Evolutionary conservation across 2,113 vertebrate genomes (phyloP), one percentile per base, ranked within the genome.

Genomic region (Melanotaenia duboulayi): DNA sequence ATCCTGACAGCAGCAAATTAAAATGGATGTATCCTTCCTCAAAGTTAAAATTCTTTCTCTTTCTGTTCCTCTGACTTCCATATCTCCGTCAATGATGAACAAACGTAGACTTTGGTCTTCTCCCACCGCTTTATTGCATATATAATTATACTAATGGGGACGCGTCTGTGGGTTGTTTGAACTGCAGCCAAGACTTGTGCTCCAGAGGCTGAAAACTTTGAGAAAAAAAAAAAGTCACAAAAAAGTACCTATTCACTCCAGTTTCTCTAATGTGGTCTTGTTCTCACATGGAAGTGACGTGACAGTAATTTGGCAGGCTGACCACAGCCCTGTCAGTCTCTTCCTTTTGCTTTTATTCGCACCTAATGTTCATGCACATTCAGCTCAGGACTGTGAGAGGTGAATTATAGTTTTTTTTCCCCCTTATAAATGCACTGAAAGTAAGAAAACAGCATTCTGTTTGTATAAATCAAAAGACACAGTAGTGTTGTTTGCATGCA

Each of bases 291-390:
- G 62, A 68, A 25, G 23, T 32, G n/a, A 24, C 74, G 22, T 81
- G 75, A 60, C 67, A 28, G 56, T 4, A 49, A 23, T 54, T 46
- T 60, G 79, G 61, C 14, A 79, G 22, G 65, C 24, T 72, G 71
- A 85, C 68, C 48, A 56, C 66, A 63, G 55, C 50, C 16, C 68
- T 73, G 58, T 80, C 73, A 28, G 19, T 67, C 22, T 77, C 48
- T 37, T 39, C 8, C 12, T 62, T 56, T 70, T 56, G 50, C 65
- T 82, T 63, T 28, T 58, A 28, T 46, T 14, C 7, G 1, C 35
- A 28, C 28, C 22, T 2, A 48, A 10, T 58, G 12, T 22, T 25
- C 22, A 44, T 48, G 50, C 54, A 66, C 57, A 65, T 63, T 69
- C 46, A 32, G 50, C 46, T 42, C 60, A 68, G 55, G 57, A 54